A percentile compares a stretch with the other conserved stretches of the same genome.
These are phyloP conservation scores for Bathynomus jamesi DNA, from an alignment of 1,140 invertebrate species.

Conservation along the genomic window DNA sequence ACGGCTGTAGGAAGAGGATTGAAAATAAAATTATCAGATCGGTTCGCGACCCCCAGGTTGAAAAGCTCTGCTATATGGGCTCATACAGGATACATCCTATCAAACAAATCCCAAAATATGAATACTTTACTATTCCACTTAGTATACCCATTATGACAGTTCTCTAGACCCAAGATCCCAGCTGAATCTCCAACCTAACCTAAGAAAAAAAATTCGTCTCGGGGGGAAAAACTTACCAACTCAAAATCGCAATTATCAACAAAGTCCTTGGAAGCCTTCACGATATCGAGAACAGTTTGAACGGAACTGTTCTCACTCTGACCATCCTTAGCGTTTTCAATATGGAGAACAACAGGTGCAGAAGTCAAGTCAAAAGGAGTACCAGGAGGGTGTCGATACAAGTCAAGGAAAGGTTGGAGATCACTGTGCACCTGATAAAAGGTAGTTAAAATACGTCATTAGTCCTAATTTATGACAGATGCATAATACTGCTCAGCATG, in stretches of 20 bases:
- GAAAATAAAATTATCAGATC: no score
- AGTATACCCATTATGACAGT: no score
- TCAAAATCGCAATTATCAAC: conserved; percentile 60
- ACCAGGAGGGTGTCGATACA: conserved; percentile 42
- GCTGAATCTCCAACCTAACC: no score
- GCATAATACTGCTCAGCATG: no score
- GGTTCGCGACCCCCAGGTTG: no score
- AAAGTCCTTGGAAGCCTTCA: conserved; percentile 60
- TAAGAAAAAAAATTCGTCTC: no score
- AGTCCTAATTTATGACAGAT: conserved; percentile 42
- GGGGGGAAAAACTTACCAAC: conserved; percentile 15
- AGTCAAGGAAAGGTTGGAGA: conserved; percentile 40
- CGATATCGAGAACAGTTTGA: conserved; percentile 58
- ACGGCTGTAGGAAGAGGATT: no score
- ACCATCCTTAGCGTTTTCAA: conserved; percentile 53
- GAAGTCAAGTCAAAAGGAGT: conserved; percentile 53
- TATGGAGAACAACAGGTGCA: conserved; percentile 73
- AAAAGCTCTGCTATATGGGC: no score
- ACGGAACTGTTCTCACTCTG: not conserved
- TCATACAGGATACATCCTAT: no score
- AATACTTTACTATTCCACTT: no score
- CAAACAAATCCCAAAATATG: no score
- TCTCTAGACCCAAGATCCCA: no score
- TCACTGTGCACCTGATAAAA: conserved; percentile 42
- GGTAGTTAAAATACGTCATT: not conserved